A percentile compares a stretch with the other conserved stretches of the same genome.
Evolutionary conservation across 2,797 vertebrate genomes (phyloP).

Genomic region (Alcedo quadribrachys): DNA sequence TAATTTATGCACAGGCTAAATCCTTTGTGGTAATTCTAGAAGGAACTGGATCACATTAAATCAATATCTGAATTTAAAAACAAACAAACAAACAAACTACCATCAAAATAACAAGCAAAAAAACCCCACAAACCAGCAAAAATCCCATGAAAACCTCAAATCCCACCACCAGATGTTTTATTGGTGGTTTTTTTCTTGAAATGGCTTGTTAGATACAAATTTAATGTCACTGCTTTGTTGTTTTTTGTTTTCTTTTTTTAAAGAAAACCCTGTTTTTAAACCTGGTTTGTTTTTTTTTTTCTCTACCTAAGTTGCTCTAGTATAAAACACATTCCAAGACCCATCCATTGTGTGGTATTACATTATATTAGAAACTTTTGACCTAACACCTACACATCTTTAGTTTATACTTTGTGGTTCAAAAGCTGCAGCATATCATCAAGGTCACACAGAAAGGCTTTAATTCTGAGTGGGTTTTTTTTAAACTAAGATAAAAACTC

Average conservation of each 20-base stretch:
- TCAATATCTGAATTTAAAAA: neutral
- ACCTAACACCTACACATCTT: neutral
- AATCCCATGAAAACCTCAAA: neutral
- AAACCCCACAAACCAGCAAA: neutral
- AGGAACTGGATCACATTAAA: neutral
- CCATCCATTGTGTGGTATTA: neutral
- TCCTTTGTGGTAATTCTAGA: constrained; percentile 6
- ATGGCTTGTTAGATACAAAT: neutral
- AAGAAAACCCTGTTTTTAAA: no score
- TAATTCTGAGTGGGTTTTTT: neutral
- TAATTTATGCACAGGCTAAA: constrained; percentile 32
- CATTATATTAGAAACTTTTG: neutral
- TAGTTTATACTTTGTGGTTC: neutral
- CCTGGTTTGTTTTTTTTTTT: neutral
- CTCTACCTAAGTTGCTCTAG: neutral
- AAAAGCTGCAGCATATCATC: neutral
- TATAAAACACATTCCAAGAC: neutral
- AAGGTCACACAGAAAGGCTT: neutral
- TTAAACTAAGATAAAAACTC: neutral
- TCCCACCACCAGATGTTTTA: neutral
- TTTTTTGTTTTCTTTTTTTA: no score
- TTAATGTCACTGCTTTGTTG: neutral
- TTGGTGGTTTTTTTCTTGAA: constrained; percentile 19
- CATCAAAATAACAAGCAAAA: no score
- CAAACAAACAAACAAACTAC: neutral